Evolutionary conservation across 2,797 vertebrate species (phyloP).

Genomic region (Pitangus sulphuratus): DNA sequence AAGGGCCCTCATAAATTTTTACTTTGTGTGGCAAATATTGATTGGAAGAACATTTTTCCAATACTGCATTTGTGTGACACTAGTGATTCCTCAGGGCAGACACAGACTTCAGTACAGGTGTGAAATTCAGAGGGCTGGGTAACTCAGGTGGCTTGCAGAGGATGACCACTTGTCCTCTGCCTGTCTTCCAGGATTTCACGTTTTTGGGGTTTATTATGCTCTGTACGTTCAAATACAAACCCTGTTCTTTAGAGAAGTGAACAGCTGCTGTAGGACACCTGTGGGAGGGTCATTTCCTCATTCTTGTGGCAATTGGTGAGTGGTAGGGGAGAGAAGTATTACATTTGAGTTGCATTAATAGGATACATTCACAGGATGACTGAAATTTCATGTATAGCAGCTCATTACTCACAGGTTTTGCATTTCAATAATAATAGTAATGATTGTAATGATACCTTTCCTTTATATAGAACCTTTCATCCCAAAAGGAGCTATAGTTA

Average conservation of each 20-base stretch:
- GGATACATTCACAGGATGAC: conserved; percentile 17
- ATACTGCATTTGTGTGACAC: not conserved
- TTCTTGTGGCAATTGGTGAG: conserved; percentile 53
- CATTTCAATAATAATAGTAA: conserved; percentile 76
- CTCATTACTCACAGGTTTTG: conserved; percentile 71
- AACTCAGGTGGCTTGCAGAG: not conserved
- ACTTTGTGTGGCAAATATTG: not conserved
- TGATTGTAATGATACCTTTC: conserved; percentile 72
- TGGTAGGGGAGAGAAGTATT: conserved; percentile 37
- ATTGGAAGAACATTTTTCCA: not conserved
- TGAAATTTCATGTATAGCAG: conserved; percentile 67
- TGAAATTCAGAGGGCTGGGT: not conserved
- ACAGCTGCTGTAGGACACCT: conserved; percentile 32
- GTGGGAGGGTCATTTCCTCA: conserved; percentile 59
- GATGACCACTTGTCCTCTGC: not conserved
- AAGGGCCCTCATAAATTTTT: not conserved
- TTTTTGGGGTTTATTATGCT: not conserved
- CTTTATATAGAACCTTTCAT: conserved; percentile 68
- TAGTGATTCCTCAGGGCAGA: not conserved
- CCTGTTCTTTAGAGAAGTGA: conserved; percentile 22
- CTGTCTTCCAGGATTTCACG: not conserved
- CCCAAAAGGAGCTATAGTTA: conserved; percentile 66
- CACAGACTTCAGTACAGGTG: not conserved
- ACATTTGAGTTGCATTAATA: conserved; percentile 58
- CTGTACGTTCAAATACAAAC: not conserved